Evolutionary conservation across 2,888 invertebrate species (phyloP).

Genomic region (Smittia sp.): DNA sequence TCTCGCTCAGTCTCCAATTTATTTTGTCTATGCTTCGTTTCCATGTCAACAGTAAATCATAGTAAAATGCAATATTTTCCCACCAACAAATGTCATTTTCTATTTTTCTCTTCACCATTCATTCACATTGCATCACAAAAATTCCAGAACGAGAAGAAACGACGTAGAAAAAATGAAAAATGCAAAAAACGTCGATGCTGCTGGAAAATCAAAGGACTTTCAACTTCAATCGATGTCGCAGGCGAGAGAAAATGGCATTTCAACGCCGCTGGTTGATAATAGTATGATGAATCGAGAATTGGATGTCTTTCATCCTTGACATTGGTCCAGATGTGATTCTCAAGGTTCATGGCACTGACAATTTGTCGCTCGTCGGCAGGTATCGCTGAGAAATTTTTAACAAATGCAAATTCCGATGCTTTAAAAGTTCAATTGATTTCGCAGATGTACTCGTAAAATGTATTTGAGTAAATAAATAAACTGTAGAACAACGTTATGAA

Average conservation of each 20-base stretch:
- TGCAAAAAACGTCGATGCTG: slow-evolving; percentile 24
- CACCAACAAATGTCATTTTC: neutral
- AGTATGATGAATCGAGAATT: slow-evolving; percentile 54
- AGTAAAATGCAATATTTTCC: neutral
- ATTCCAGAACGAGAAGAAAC: slow-evolving; percentile 14
- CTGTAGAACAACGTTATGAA: no score
- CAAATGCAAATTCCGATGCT: no score
- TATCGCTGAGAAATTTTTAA: no score
- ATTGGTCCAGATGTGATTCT: slow-evolving; percentile 86
- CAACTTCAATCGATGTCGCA: slow-evolving; percentile 45
- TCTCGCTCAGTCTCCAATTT: no score
- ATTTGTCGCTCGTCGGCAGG: no score
- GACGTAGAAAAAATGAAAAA: slow-evolving; percentile 36
- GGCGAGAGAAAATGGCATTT: slow-evolving; percentile 48
- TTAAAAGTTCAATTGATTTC: no score
- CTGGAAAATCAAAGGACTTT: slow-evolving; percentile 33
- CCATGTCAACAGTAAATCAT: slow-evolving; percentile 19
- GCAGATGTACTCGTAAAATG: no score
- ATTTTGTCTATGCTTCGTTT: neutral
- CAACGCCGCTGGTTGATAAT: slow-evolving; percentile 44
- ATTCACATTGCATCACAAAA: neutral
- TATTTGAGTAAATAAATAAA: no score
- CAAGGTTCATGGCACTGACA: slow-evolving; percentile 84
- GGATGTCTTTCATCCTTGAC: slow-evolving; percentile 56
- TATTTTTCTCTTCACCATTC: neutral